phyloP scores from a whole-genome alignment of 2,113 vertebrate genomes.

The Pollachius pollachius region DNA sequence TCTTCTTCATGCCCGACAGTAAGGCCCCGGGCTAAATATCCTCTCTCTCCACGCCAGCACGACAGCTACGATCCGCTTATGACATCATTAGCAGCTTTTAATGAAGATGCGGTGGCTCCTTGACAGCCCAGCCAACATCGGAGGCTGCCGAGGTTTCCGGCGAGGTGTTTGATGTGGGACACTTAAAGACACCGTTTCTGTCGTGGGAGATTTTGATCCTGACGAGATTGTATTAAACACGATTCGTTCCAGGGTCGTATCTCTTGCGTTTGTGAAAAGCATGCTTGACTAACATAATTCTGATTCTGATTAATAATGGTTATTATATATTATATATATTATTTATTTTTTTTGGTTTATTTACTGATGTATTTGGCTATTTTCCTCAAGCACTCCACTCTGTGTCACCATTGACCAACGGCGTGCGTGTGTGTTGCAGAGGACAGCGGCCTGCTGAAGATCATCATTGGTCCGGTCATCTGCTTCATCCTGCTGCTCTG shows the following conservation, averaged over 20 bases:
- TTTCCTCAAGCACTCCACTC: not conserved
- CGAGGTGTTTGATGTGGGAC: no score
- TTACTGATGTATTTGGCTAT: not conserved
- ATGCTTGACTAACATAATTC: no score
- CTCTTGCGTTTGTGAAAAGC: no score
- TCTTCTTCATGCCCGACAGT: conserved; percentile 89
- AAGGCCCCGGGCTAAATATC: conserved; percentile 50
- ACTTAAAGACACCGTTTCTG: no score
- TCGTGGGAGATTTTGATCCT: no score
- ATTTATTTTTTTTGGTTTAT: not conserved
- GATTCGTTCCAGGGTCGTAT: no score
- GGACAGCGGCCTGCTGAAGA: conserved; percentile 78
- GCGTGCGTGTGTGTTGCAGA: conserved; percentile 65
- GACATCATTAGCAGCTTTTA: not conserved
- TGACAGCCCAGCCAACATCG: no score
- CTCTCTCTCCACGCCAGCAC: not conserved
- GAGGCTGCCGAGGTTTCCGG: no score
- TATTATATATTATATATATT: not conserved
- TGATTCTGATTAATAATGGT: no score
- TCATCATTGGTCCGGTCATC: conserved; percentile 85
- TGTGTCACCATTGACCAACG: conserved; percentile 11
- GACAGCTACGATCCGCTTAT: not conserved
- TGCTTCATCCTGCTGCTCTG: conserved; percentile 81
- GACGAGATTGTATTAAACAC: no score
- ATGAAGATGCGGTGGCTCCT: no score